A percentile compares a stretch with the other conserved stretches of the same genome.
phyloP scores from a whole-genome alignment of 1,140 invertebrate species.

The Drosophila nigromelanica region DNA sequence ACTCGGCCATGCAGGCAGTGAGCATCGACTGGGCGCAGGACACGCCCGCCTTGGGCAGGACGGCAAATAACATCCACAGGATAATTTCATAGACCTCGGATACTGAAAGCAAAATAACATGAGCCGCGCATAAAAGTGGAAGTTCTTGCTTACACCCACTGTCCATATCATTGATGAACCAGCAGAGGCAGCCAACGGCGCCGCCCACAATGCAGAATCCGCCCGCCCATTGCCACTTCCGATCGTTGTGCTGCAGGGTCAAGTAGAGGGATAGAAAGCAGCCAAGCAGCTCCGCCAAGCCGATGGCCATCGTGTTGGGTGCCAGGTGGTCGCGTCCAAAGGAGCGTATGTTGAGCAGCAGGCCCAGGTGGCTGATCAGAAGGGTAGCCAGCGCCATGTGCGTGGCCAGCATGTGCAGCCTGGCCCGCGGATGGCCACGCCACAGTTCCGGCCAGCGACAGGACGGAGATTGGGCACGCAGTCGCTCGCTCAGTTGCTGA shows the following conservation, averaged over 20 bases:
- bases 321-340: constrained; percentile 81
- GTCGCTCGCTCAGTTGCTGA: constrained; percentile 46
- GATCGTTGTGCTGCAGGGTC: constrained; percentile 24
- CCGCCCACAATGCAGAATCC: constrained; percentile 57
- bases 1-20: constrained; percentile 65
- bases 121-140: neutral
- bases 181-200: constrained; percentile 59
- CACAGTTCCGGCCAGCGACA: constrained; percentile 76
- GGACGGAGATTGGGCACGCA: constrained; percentile 40
- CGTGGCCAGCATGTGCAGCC: constrained; percentile 64
- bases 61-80: constrained; percentile 66
- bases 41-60: constrained; percentile 65
- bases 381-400: constrained; percentile 79
- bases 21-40: constrained; percentile 76
- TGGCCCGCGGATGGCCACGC: constrained; percentile 56
- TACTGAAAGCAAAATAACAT: constrained; percentile 29
- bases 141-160: constrained; percentile 10
- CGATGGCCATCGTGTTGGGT: constrained; percentile 79
- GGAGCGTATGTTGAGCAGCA: constrained; percentile 82
- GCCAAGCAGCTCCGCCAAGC: constrained; percentile 74
- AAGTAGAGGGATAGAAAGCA: constrained; percentile 70
- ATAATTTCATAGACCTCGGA: constrained; percentile 62
- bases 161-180: constrained; percentile 48
- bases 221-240: constrained; percentile 70
- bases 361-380: constrained; percentile 82